Evolutionary conservation across 2,113 vertebrate genomes (phyloP).

Genomic region (Sylvilagus bachmani): DNA sequence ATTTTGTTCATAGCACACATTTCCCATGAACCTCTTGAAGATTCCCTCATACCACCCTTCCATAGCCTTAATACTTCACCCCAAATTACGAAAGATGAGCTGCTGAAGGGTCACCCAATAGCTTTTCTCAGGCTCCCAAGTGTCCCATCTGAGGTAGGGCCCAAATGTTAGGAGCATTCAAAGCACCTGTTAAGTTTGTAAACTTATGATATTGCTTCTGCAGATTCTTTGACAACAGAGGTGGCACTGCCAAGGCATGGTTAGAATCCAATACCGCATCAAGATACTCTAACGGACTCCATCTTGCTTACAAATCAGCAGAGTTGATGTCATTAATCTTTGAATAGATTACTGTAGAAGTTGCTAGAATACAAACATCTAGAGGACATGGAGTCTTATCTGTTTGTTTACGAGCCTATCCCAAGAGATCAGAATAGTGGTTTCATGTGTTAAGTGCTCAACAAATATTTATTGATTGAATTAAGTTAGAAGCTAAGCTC

Average conservation of each 20-base stretch:
- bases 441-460: neutral
- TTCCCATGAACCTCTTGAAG: too few relatives aligned
- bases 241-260: neutral
- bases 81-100: neutral
- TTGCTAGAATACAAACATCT: neutral
- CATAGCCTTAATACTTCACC: neutral
- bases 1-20: too few relatives aligned
- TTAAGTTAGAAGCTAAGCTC: constrained; percentile 21
- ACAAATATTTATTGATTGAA: constrained; percentile 13
- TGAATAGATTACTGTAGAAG: neutral
- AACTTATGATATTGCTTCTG: neutral
- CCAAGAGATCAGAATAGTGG: neutral
- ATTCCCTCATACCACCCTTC: neutral
- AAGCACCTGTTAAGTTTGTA: neutral
- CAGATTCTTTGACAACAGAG: constrained; percentile 40
- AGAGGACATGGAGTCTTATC: neutral
- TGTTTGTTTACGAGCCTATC: neutral
- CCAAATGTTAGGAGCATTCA: constrained; percentile 24
- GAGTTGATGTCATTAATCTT: neutral
- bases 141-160: neutral
- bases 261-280: neutral
- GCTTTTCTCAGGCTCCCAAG: neutral
- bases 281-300: neutral
- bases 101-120: neutral
- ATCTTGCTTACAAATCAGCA: constrained; percentile 31